Evolutionary conservation across 2,797 vertebrate genomes (phyloP).

Genomic region (Anguilla pacifica): DNA sequence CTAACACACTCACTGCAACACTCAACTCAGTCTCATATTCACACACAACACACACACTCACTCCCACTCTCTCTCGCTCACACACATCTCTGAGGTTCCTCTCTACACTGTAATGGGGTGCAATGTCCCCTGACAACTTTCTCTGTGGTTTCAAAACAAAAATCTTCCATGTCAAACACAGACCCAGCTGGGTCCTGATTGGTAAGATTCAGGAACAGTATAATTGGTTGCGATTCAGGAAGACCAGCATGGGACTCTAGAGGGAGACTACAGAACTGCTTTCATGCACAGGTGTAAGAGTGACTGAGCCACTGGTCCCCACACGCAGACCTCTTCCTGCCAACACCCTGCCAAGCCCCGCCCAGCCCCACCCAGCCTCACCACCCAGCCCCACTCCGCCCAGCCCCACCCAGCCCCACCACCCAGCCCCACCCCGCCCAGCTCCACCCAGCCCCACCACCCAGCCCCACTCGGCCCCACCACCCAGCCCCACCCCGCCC

Average conservation of each 20-base stretch:
- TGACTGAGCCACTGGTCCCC: too few species aligned
- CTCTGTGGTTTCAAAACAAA: background rate
- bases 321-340: background rate
- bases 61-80: too few species aligned
- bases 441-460: background rate
- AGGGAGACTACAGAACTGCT: background rate
- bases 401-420: background rate
- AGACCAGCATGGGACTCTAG: background rate
- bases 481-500: background rate
- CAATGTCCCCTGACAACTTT: background rate
- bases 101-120: background rate
- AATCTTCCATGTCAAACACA: background rate
- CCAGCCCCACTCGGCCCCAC: background rate
- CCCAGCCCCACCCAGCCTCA: background rate
- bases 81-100: background rate
- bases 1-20: conserved; percentile 4
- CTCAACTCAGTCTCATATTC: too few species aligned
- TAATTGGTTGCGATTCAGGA: background rate
- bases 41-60: too few species aligned
- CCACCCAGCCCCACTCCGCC: background rate
- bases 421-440: background rate
- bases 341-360: background rate
- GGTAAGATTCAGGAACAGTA: background rate
- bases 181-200: background rate
- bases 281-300: background rate